Percentiles rank a stretch among this genome's conserved stretches.
phyloP scores from a whole-genome alignment of 2,113 vertebrate species.

The Rhizomys pruinosus region DNA sequence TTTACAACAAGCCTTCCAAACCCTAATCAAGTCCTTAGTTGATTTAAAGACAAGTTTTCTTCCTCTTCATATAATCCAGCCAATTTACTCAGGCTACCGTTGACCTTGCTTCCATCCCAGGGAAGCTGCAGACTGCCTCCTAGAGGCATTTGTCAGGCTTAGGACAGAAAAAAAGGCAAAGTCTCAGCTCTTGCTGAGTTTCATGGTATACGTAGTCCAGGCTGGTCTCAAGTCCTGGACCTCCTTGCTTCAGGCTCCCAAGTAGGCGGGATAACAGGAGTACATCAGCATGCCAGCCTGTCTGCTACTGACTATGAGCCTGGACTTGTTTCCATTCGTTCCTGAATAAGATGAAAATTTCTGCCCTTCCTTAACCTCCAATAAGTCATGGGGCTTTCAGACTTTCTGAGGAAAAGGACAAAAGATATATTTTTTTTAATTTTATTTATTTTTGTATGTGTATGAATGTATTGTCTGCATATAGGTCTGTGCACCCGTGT shows the following conservation, averaged over 20 bases:
- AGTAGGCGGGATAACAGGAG: background rate
- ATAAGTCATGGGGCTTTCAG: background rate
- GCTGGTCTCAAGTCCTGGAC: background rate
- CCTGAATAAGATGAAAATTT: background rate
- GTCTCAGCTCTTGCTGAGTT: background rate
- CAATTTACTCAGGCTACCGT: background rate
- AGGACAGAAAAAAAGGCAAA: background rate
- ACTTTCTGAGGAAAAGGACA: background rate
- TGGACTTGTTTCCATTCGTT: background rate
- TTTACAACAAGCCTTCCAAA: slow-evolving; percentile 68
- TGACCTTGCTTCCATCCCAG: no score
- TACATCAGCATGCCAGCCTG: background rate
- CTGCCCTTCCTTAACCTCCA: background rate
- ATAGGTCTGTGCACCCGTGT: no score
- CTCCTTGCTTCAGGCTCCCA: background rate
- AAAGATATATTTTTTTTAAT: no score
- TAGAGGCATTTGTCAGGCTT: background rate
- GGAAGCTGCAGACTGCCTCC: background rate
- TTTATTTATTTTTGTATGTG: no score
- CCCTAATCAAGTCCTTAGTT: background rate
- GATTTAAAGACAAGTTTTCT: background rate
- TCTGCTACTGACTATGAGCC: background rate
- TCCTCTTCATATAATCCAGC: background rate
- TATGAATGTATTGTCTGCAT: no score
- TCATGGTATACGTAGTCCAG: no score